phyloP scores from a whole-genome alignment of 2,888 invertebrate species.

The Drosophila robusta region DNA sequence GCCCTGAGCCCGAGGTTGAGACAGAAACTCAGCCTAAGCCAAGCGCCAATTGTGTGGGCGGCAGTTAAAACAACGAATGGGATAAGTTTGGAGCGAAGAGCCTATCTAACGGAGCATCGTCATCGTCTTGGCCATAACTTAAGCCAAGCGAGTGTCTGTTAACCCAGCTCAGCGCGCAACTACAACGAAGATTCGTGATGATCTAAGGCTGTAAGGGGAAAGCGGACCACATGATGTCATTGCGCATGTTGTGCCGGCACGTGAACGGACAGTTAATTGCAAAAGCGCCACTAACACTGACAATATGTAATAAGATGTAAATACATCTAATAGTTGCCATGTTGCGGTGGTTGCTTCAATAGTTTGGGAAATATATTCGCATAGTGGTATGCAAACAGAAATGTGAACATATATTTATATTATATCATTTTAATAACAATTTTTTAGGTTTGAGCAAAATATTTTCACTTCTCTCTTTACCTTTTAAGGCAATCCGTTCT shows the following conservation, averaged over 20 bases:
- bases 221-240: conserved; percentile 58
- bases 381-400: too few relatives aligned
- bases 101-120: conserved; percentile 31
- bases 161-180: conserved; percentile 7
- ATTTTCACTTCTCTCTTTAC: too few relatives aligned
- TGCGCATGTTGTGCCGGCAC: conserved; percentile 45
- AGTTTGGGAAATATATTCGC: not conserved
- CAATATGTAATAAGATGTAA: conserved; percentile 46
- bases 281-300: conserved; percentile 28
- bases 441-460: too few relatives aligned
- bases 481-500: too few relatives aligned
- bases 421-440: too few relatives aligned
- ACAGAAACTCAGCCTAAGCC: not conserved
- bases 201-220: conserved; percentile 8
- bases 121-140: conserved; percentile 26
- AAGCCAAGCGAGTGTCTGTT: conserved; percentile 8
- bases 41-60: conserved; percentile 28
- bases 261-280: conserved; percentile 71
- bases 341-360: conserved; percentile 21
- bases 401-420: too few relatives aligned
- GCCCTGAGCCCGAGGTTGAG: conserved; percentile 30
- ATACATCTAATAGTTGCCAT: conserved; percentile 33
- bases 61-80: conserved; percentile 7
- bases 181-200: conserved; percentile 33
- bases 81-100: not conserved